phyloP scores from a whole-genome alignment of 2,113 vertebrate species.

The Catharus minimus region DNA sequence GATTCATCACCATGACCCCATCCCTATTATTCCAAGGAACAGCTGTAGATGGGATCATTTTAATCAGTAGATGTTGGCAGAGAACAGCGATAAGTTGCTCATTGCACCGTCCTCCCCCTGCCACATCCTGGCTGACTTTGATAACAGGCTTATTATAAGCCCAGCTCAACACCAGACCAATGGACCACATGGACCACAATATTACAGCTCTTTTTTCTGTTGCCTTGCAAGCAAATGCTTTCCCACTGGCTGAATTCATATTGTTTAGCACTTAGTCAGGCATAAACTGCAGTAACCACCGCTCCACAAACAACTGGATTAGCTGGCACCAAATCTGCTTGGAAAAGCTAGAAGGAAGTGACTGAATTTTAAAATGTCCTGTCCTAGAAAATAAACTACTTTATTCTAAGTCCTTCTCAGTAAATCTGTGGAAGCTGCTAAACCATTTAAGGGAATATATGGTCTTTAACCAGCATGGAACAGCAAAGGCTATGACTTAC shows the following conservation, averaged over 20 bases:
- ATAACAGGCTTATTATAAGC: neutral
- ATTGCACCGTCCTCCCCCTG: neutral
- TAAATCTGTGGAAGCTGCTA: neutral
- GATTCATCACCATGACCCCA: neutral
- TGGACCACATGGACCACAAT: neutral
- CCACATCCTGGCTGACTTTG: neutral
- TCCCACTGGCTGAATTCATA: neutral
- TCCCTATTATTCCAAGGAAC: constrained; percentile 19
- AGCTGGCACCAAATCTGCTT: neutral
- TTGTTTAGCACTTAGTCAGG: neutral
- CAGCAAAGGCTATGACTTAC: neutral
- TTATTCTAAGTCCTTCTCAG: constrained; percentile 8
- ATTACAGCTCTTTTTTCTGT: neutral
- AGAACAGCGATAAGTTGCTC: neutral
- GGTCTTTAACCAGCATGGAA: neutral
- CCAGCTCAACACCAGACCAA: neutral
- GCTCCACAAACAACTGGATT: neutral
- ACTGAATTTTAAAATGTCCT: neutral
- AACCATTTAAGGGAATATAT: neutral
- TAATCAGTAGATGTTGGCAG: neutral
- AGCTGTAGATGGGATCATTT: neutral
- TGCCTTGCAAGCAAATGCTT: neutral
- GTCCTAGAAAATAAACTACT: constrained; percentile 30
- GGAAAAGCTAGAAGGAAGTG: constrained; percentile 2
- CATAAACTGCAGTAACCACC: neutral